Evolutionary conservation across 2,888 invertebrate species (phyloP).

Genomic region (Griposia aprilina): DNA sequence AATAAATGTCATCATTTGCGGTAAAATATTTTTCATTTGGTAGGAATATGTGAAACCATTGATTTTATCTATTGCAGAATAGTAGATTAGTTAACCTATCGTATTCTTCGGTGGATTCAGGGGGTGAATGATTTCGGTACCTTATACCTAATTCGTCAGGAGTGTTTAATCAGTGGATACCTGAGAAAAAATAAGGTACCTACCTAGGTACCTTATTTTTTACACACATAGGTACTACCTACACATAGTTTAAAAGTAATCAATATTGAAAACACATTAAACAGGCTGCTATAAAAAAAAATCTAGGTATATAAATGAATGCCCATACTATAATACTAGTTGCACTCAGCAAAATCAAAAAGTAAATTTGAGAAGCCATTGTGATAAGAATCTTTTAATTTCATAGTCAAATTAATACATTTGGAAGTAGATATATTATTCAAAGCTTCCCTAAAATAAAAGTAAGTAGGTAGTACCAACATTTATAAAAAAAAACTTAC

Average conservation of each 20-base stretch:
- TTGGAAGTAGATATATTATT: not conserved
- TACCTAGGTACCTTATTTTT: too few relatives aligned
- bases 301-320: too few relatives aligned
- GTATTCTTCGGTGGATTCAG: too few relatives aligned
- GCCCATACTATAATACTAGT: not conserved
- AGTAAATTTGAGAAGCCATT: not conserved
- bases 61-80: conserved; percentile 1
- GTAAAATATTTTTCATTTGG: not conserved
- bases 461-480: not conserved
- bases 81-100: not conserved
- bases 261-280: not conserved
- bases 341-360: not conserved
- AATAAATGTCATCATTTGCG: not conserved
- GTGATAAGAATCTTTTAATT: not conserved
- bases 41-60: not conserved
- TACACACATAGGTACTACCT: too few relatives aligned
- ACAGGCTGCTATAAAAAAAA: not conserved
- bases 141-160: not conserved
- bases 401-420: not conserved
- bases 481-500: not conserved
- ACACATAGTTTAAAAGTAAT: not conserved
- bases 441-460: not conserved
- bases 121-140: not conserved
- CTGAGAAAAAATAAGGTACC: not conserved
- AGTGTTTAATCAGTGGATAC: not conserved